phyloP scores from a whole-genome alignment of 2,888 invertebrate genomes.

The Pocota personata region DNA sequence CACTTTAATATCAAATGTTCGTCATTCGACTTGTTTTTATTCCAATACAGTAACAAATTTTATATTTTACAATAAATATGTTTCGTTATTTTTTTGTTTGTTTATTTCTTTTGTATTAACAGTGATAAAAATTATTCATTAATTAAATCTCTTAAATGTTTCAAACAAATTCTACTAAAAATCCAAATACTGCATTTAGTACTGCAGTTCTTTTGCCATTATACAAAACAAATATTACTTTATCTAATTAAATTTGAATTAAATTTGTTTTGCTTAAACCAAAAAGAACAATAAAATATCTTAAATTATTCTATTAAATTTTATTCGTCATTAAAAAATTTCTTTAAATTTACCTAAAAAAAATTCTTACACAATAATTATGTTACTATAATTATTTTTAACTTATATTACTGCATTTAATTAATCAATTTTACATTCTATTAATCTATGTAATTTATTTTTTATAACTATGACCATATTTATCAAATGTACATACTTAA shows the following conservation, averaged over 20 bases:
- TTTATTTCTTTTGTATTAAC: constrained; percentile 26
- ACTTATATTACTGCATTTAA: constrained; percentile 10
- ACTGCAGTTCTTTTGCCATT: neutral
- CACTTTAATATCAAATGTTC: constrained; percentile 32
- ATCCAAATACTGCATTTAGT: neutral
- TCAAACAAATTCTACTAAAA: constrained; percentile 8
- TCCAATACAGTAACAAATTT: constrained; percentile 72
- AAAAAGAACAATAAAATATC: neutral
- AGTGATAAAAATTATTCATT: constrained; percentile 22
- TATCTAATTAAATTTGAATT: neutral
- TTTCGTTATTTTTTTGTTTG: neutral
- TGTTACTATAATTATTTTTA: neutral
- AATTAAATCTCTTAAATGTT: neutral
- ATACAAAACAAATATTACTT: neutral
- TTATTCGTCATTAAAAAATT: constrained; percentile 1
- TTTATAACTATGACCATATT: neutral
- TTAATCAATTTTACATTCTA: constrained; percentile 12
- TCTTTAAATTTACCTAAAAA: constrained; percentile 30
- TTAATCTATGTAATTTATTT: neutral
- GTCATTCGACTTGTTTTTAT: constrained; percentile 65
- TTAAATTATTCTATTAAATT: constrained; percentile 3
- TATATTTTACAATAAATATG: constrained; percentile 51
- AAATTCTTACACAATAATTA: constrained; percentile 22
- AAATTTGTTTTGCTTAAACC: neutral
- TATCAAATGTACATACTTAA: constrained; percentile 35